Conservation (phyloP, 2,797 vertebrate species). For the Lateolabrax maculatus region DNA sequence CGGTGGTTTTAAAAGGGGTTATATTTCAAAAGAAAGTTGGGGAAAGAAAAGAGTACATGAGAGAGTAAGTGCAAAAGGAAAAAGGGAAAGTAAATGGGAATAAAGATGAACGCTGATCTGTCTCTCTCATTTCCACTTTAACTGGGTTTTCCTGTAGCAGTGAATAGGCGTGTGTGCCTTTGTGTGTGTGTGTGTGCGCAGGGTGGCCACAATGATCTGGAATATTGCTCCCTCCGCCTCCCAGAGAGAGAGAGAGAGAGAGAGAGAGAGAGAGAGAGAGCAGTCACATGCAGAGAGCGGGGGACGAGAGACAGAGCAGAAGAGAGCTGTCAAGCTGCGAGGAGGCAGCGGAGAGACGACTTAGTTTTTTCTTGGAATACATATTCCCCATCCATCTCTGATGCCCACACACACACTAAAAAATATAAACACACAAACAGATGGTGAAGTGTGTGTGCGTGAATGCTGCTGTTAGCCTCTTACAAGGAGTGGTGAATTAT, state of each 20-base stretch:
- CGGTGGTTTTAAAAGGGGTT: background rate
- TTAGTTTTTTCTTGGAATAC: constrained; percentile 73
- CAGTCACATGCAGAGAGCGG: constrained; percentile 67
- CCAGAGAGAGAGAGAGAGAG: constrained; percentile 32
- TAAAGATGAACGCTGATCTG: constrained; percentile 61
- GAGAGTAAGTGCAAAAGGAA: background rate
- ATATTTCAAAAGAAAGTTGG: background rate
- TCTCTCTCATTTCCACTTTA: constrained; percentile 63
- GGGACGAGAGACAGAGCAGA: constrained; percentile 73
- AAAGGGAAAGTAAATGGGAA: constrained; percentile 13
- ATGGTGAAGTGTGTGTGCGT: constrained; percentile 48
- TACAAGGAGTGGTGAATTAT: constrained; percentile 48
- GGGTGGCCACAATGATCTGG: constrained; percentile 66
- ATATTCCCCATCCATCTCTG: constrained; percentile 54
- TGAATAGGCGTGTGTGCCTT: constrained; percentile 41
- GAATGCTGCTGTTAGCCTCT: constrained; percentile 26
- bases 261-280: constrained; percentile 37
- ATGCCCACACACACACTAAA: constrained; percentile 44
- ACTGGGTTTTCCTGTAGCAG: constrained; percentile 48
- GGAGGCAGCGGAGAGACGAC: constrained; percentile 68
- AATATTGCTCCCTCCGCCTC: constrained; percentile 63
- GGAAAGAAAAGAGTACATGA: background rate
- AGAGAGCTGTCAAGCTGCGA: constrained; percentile 78
- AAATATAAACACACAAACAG: constrained; percentile 47
- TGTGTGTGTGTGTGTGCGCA: constrained; percentile 35